Evolutionary conservation across 2,888 invertebrate species (phyloP), one percentile per base, ranked within the genome.

Genomic region (Leistus spinibarbis): DNA sequence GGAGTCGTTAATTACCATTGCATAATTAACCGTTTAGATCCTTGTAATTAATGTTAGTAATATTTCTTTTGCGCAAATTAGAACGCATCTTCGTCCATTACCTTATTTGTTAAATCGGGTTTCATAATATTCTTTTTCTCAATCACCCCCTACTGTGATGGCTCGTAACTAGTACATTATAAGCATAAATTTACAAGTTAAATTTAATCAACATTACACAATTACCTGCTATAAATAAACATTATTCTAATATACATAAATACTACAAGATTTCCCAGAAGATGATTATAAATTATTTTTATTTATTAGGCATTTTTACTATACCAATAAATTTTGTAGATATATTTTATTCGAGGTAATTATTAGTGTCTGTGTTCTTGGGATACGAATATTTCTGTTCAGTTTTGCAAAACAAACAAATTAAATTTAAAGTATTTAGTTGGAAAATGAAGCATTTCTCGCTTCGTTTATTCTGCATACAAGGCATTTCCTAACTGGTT

Each of bases 131-230:
- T 9, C 54, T 62, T 70, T 70, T 70, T 70, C 23, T 60, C 62
- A 22, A 63, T 57, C 63, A 60, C 60, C 70, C 40, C 70, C 22
- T 22, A 53, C 70, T 53, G 19, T 20, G 63, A 16, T 10, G 22
- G 22, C 19, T 17, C 17, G 20, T 57, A 67, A 67, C 60, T 73
- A 54, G 73, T 67, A 73, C 73, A 40, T 71, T 40, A 67, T 53
- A 57, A 53, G 53, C 73, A 73, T 73, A 73, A 62, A 73, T 73
- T 73, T 60, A 60, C 73, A 73, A 63, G 67, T 53, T 40, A 67
- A 67, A 73, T 73, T 60, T 60, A n/a, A 64, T 64, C 22, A 63
- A 63, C 27, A 24, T 66, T 73, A 54, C 66, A 60, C 73, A 66
- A 73, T 73, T 73, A 40, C 40, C 40, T 40, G 40, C 40, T 40